Base-by-base conservation (phyloP, 2,113 vertebrate genomes). In the Syngnathus scovelli region DNA sequence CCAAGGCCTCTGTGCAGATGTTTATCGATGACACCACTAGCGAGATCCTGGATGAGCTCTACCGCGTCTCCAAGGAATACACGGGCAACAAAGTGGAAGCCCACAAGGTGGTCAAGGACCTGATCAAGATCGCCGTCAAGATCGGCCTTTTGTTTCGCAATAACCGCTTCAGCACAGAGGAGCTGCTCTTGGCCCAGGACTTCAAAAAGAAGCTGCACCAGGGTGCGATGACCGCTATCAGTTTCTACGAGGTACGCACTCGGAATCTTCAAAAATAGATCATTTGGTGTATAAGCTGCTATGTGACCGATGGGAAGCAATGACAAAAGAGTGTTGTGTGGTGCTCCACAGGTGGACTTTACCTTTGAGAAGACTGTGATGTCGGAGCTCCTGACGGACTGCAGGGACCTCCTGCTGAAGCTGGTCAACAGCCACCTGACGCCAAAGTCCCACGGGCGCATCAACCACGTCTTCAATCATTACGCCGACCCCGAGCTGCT, bases 11-110 rank as follows among this genome's bases (percentile, higher is more conserved):
- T 12, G 92, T 89, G n/a, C 92, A 95, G n/a, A 92, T 94, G 89
- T 93, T 96, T 80, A 92, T 95, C 0, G 95, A 96, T 3, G 94
- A 96, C 79, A 93, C 92, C 41, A 94, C 89, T 83, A 93, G 93
- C 1, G 92, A 93, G 80, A 94, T 96, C 76, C 79, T 96, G 27
- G 95, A 96, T 1, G 95, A 96, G 76, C 92, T 96, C 12, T 96
- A 96, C 89, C 90, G 89, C 0, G 89, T 95, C 75, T 95, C 94
- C 70, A 95, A 93, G 49, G 91, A 92, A 61, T 92, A 91, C 83
- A 91, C 89, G 0, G 90, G 86, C 7, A 94, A 91, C 74, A 91
- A 92, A 66, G 1, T 74, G 0, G 92, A 92, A 81, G 92, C 95
- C 27, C 93, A 95, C 71, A 91, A 94, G 59, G 92, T 96, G 7